Percentiles rank a stretch among this genome's conserved stretches.
Evolutionary conservation across 1,140 invertebrate genomes (phyloP).

Genomic region (Sminthurides bifidus): DNA sequence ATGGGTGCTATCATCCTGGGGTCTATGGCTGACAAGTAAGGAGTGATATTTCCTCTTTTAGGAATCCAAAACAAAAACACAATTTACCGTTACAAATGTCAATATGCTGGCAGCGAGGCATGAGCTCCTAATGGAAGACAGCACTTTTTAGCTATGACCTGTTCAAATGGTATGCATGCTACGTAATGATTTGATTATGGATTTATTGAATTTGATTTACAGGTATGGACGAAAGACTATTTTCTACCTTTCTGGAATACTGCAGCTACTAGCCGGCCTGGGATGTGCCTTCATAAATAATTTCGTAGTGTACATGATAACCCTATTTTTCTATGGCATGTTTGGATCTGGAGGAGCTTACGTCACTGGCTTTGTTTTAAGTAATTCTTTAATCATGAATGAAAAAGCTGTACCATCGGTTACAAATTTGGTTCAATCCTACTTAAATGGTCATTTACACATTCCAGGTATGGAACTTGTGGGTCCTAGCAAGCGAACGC

Average conservation of each 20-base stretch:
- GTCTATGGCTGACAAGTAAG: conserved; percentile 66
- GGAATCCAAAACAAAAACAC: background rate
- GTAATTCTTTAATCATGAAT: conserved; percentile 21
- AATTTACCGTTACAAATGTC: background rate
- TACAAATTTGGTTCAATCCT: too few relatives aligned
- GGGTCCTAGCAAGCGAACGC: conserved; percentile 21
- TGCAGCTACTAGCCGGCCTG: conserved; percentile 29
- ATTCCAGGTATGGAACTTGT: conserved; percentile 30
- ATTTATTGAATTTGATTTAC: background rate
- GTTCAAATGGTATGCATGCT: background rate
- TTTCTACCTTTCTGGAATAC: conserved; percentile 47
- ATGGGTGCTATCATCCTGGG: conserved; percentile 71
- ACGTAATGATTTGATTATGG: background rate
- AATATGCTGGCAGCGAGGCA: background rate
- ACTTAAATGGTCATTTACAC: background rate
- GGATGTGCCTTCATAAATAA: conserved; percentile 24
- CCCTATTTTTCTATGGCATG: conserved; percentile 29
- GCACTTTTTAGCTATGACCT: too few relatives aligned
- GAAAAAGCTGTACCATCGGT: too few relatives aligned
- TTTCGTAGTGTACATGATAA: conserved; percentile 17
- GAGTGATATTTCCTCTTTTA: background rate
- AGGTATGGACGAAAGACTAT: conserved; percentile 63
- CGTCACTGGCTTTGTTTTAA: conserved; percentile 31
- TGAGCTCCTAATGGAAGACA: too few relatives aligned
- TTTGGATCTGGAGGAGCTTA: conserved; percentile 31